phyloP scores from a whole-genome alignment of 2,797 vertebrate species.

The Harpagifer antarcticus region DNA sequence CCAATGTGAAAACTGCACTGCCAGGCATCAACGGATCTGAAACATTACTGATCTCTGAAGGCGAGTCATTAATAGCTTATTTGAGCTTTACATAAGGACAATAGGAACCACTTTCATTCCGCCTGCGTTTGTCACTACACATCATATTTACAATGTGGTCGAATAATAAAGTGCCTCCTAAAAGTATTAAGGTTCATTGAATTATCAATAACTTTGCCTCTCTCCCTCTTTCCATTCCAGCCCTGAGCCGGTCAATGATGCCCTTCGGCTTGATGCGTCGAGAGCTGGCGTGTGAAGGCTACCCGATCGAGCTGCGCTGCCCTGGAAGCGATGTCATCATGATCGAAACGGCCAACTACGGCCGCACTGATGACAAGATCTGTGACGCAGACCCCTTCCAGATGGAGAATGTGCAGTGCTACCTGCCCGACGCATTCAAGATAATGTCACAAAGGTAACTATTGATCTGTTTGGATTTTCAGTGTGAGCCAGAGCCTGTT shows the following conservation, averaged over 20 bases:
- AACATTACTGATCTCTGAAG: conserved; percentile 33
- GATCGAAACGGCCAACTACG: conserved; percentile 96
- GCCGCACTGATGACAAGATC: conserved; percentile 95
- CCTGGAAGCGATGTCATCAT: conserved; percentile 96
- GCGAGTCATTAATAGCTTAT: conserved; percentile 44
- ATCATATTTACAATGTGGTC: conserved; percentile 67
- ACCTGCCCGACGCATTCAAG: conserved; percentile 94
- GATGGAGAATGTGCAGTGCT: conserved; percentile 97
- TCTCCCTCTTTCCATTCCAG: conserved; percentile 70
- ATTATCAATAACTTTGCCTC: conserved; percentile 70
- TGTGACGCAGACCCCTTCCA: conserved; percentile 96
- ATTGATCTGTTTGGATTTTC: conserved; percentile 64
- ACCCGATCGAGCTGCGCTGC: conserved; percentile 95
- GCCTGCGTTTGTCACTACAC: conserved; percentile 38
- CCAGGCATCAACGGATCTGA: conserved; percentile 47
- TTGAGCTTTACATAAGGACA: conserved; percentile 54
- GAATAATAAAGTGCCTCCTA: conserved; percentile 70
- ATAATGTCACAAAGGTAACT: conserved; percentile 94
- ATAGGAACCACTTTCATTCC: conserved; percentile 40
- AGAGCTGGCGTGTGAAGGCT: conserved; percentile 94
- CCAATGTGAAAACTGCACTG: conserved; percentile 48
- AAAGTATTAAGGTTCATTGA: conserved; percentile 69
- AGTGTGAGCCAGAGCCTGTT: conserved; percentile 50
- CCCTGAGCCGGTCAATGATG: conserved; percentile 92
- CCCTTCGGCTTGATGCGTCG: conserved; percentile 94